Conservation (phyloP, 2,797 vertebrate genomes). For the Vireo griseus region DNA sequence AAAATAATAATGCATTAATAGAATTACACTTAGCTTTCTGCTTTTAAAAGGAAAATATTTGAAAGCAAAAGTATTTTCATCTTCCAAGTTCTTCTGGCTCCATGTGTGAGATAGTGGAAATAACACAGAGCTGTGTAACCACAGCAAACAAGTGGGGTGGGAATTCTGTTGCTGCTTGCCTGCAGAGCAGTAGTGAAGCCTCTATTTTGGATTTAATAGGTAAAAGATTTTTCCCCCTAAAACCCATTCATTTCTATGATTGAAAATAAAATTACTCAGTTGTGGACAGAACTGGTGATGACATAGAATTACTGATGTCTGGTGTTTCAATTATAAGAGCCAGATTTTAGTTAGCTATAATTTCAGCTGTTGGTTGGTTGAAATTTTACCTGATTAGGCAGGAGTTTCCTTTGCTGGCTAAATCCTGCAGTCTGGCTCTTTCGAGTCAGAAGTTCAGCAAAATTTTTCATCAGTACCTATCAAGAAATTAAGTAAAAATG, state of each 20-base stretch:
- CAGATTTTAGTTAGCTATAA: neutral
- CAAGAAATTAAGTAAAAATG: neutral
- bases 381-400: neutral
- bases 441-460: neutral
- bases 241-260: neutral
- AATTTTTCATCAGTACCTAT: neutral
- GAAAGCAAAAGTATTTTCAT: conserved; percentile 48
- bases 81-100: conserved; percentile 61
- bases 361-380: neutral
- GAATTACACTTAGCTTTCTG: conserved; percentile 41
- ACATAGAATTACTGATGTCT: neutral
- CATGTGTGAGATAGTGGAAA: conserved; percentile 57
- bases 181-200: neutral
- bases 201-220: conserved; percentile 11
- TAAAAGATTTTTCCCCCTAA: neutral
- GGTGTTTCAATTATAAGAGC: conserved; percentile 10
- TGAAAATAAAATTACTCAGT: neutral
- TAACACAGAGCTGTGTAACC: conserved; percentile 46
- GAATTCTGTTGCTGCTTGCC: conserved; percentile 18
- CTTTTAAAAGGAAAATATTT: conserved; percentile 60
- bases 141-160: conserved; percentile 54
- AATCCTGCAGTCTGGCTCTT: neutral
- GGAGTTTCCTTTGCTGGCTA: neutral
- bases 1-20: conserved; percentile 54
- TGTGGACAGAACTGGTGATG: neutral